A percentile compares a stretch with the other conserved stretches of the same genome.
Evolutionary conservation across 2,888 invertebrate species (phyloP).

Genomic region (Anthophora plumipes): DNA sequence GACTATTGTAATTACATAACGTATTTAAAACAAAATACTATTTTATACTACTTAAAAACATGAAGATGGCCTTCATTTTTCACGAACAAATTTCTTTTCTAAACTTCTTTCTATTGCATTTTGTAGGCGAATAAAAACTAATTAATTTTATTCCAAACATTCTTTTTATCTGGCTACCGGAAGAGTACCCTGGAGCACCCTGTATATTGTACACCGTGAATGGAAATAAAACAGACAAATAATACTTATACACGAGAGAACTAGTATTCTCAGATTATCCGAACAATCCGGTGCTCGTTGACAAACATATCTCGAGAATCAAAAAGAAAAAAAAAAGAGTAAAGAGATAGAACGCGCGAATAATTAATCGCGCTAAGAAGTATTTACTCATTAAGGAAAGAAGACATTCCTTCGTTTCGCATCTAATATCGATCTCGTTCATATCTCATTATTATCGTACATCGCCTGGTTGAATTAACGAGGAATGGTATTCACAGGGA

Average conservation of each 20-base stretch:
- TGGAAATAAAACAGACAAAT: neutral
- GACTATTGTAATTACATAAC: no score
- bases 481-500: slow-evolving; percentile 35
- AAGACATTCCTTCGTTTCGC: slow-evolving; percentile 33
- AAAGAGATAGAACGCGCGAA: neutral
- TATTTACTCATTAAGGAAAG: slow-evolving; percentile 53
- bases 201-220: no score
- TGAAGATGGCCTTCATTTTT: no score
- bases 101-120: no score
- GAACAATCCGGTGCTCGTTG: neutral
- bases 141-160: no score
- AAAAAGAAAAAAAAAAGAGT: neutral
- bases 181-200: no score
- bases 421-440: slow-evolving; percentile 20
- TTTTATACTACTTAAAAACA: no score
- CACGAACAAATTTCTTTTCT: no score
- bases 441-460: slow-evolving; percentile 23
- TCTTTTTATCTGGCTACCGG: no score
- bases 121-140: no score
- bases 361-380: slow-evolving; percentile 34
- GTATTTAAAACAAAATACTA: no score
- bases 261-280: slow-evolving; percentile 20
- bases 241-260: neutral
- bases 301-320: neutral
- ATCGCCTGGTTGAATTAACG: slow-evolving; percentile 16